Evolutionary conservation across 2,888 invertebrate genomes (phyloP), one percentile per base, ranked within the genome.

Genomic region (Oxyteleia sp.): DNA sequence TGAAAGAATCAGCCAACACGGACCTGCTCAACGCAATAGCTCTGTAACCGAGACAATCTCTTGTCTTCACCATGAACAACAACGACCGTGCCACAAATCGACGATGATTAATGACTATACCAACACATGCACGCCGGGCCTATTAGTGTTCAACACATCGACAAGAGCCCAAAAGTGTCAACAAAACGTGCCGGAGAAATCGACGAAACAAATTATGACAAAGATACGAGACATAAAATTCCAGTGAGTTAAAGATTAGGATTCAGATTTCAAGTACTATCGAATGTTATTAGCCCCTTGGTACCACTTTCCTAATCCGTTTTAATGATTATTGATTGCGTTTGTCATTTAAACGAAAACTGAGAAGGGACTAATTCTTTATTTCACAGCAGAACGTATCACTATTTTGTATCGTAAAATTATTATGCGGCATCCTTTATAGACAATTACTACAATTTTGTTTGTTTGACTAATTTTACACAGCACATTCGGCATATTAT

Each of bases 51-150:
- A n/a, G n/a, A n/a, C n/a, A n/a, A n/a, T n/a, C n/a, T n/a, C n/a
- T n/a, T n/a, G n/a, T n/a, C n/a, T n/a, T n/a, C n/a, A n/a, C n/a
- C n/a, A n/a, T n/a, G n/a, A n/a, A n/a, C n/a, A n/a, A n/a, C n/a
- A n/a, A n/a, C n/a, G n/a, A n/a, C n/a, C n/a, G n/a, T n/a, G 72
- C 63, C 68, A 68, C 64, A 75, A 76, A 59, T 76, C 69, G 59
- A 66, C 59, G 76, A 82, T 82, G 82, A 82, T 76, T 76, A 76
- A 82, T 82, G 82, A 72, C 76, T 66, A 49, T 61, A 59, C 69
- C 51, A 71, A 76, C 76, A 72, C 69, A 71, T 66, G 38, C 15
- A 16, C 11, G 32, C 49, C 63, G 13, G 49, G 41, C 49, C 69
- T 59, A 71, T 69, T 75, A 64, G 49, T 43, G 63, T 10, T 18